These are phyloP conservation scores for Heterotis niloticus DNA, from an alignment of 2,113 vertebrate species.

Conservation along the genomic window DNA sequence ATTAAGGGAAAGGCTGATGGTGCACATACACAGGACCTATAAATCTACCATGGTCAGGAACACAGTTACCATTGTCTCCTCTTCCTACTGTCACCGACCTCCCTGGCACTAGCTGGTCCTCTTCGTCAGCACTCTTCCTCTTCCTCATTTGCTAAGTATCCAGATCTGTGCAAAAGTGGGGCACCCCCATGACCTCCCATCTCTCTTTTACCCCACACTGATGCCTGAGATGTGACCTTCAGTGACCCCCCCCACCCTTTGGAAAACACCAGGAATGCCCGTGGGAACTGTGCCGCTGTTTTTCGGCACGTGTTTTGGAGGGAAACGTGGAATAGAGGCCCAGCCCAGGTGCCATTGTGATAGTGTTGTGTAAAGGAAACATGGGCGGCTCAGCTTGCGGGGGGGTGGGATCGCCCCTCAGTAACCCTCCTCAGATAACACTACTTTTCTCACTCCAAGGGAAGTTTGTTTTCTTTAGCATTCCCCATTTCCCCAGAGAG, in stretches of 20 bases:
- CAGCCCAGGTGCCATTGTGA: slow-evolving; percentile 28
- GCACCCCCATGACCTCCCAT: too few relatives aligned
- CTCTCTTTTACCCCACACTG: too few relatives aligned
- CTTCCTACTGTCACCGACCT: neutral
- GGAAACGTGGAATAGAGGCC: neutral
- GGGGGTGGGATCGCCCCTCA: neutral
- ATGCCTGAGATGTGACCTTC: neutral
- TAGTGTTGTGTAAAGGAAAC: slow-evolving; percentile 35
- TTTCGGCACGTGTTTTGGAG: slow-evolving; percentile 8
- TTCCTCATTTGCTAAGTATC: neutral
- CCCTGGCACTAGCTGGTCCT: neutral
- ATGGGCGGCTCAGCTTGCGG: slow-evolving; percentile 8
- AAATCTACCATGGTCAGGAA: neutral
- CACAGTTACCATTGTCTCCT: neutral
- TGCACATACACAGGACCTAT: too few relatives aligned
- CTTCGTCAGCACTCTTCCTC: neutral
- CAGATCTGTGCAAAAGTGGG: too few relatives aligned
- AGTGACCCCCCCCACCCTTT: neutral
- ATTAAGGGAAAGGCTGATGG: too few relatives aligned
- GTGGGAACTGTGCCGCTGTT: neutral
- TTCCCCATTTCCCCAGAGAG: slow-evolving; percentile 11
- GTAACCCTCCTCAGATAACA: neutral
- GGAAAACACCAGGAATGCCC: neutral
- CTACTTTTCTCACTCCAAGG: neutral
- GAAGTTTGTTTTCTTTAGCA: neutral